Conservation (phyloP, 2,113 vertebrate genomes). For the Rhynchomys soricoides region DNA sequence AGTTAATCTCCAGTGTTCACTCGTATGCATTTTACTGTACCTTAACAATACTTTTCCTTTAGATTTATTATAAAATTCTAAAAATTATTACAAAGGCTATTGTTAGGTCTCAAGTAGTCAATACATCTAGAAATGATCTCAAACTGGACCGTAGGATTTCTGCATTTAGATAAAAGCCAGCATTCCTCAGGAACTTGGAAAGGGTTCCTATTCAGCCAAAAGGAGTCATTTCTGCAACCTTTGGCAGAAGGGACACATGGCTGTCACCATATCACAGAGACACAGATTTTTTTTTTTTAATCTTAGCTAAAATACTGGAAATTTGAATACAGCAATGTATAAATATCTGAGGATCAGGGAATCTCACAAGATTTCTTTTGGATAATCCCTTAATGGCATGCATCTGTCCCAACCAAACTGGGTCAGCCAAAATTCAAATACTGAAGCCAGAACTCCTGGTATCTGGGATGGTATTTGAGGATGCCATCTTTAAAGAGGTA, state of each 20-base stretch:
- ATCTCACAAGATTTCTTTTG: neutral
- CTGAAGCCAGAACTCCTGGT: neutral
- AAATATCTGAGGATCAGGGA: neutral
- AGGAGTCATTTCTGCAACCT: neutral
- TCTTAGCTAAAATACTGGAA: neutral
- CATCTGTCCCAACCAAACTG: neutral
- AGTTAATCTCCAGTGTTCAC: constrained; percentile 43
- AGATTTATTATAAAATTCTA: neutral
- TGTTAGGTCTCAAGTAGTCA: neutral
- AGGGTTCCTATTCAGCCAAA: neutral
- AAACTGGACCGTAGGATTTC: neutral
- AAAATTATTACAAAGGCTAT: neutral
- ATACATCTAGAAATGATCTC: neutral
- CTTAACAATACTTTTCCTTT: constrained; percentile 25
- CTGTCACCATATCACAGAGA: no score
- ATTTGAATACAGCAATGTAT: neutral
- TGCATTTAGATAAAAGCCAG: neutral
- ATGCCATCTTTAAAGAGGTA: neutral
- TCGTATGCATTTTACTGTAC: neutral
- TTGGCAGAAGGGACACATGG: neutral
- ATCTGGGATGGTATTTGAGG: neutral
- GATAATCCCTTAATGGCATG: neutral
- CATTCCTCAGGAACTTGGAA: neutral
- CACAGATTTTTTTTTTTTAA: neutral
- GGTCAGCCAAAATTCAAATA: neutral